These are phyloP conservation scores for Scatophagus argus DNA, from an alignment of 2,113 vertebrate species.

Conservation along the genomic window DNA sequence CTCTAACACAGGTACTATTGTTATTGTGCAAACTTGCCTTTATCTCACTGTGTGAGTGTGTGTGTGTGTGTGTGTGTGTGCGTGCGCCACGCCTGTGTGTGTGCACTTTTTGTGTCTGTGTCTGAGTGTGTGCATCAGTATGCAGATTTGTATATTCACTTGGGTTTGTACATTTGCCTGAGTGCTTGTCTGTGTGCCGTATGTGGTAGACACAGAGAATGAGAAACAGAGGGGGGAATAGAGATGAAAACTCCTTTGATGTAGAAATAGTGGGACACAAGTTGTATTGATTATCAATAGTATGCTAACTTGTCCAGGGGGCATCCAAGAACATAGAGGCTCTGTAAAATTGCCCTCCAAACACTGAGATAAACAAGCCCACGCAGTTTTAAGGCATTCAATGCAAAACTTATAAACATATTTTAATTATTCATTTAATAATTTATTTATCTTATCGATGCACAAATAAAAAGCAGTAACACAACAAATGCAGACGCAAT, in stretches of 20 bases:
- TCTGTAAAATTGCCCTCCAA: constrained; percentile 17
- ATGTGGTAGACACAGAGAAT: background rate
- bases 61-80: background rate
- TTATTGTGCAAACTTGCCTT: constrained; percentile 10
- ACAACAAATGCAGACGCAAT: constrained; percentile 1
- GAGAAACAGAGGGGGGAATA: background rate
- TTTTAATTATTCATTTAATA: constrained; percentile 57
- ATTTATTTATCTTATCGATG: constrained; percentile 50
- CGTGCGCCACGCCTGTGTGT: background rate
- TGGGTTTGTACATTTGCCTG: constrained; percentile 1
- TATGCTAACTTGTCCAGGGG: constrained; percentile 56
- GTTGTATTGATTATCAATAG: constrained; percentile 69
- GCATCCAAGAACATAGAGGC: constrained; percentile 42
- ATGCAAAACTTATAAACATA: constrained; percentile 25
- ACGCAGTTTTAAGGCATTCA: constrained; percentile 3
- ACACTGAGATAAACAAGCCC: constrained; percentile 58
- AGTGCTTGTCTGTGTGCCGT: background rate
- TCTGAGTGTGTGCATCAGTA: background rate
- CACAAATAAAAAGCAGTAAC: constrained; percentile 20
- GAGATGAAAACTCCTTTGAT: constrained; percentile 46
- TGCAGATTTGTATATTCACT: background rate
- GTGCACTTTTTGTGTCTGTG: background rate
- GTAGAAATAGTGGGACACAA: constrained; percentile 47
- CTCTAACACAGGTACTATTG: constrained; percentile 11
- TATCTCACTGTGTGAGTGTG: background rate